Base-by-base conservation (phyloP, 2,888 invertebrate genomes). In the Agrilus biguttatus region DNA sequence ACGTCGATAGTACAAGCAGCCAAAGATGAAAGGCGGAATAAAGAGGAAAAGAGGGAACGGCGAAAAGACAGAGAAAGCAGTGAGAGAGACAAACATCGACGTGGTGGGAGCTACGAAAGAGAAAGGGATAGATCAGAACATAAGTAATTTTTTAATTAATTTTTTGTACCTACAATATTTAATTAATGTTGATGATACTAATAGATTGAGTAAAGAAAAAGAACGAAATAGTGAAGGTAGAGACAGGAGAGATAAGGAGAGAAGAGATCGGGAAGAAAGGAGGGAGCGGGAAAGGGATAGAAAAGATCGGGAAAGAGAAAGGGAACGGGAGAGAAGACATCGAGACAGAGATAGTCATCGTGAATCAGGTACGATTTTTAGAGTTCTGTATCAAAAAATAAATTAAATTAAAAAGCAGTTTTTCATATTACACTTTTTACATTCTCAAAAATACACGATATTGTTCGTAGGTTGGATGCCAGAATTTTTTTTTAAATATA, bases 1-100 rank as follows among this genome's bases (percentile, higher is more conserved):
- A 72, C 73, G 36, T 69, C 71, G 36, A 68, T 73, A 8, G 71
- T 78, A 0, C 75, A 78, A 50, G 72, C 73, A 44, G 75, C 77
- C 40, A 72, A 75, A 38, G 78, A 79, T 49, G 64, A 64, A 44
- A 47, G 60, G 10, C 55, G 60, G 41, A 51, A 51, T 45, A 53
- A 52, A 35, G 50, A 47, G 34, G 60, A 47, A 14, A 59, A 57
- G 43, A 55, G 52, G 34, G 57, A 57, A 33, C 47, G 53, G 34
- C 55, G 54, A 33, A 55, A 51, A 35, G 55, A 51, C 19, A 51
- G 51, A 36, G 55, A 56, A 46, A 60, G 52, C 50, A 56, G 49
- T 33, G 53, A 55, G 5, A 53, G 55, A 48, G 47, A 44, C 39
- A 41, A 49, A 36, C 47, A 51, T 44, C 49, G 53, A 42, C 47